Percentiles rank a stretch among this genome's conserved stretches.
Conservation (phyloP, 1,140 invertebrate genomes). For the Globodera rostochiensis region DNA sequence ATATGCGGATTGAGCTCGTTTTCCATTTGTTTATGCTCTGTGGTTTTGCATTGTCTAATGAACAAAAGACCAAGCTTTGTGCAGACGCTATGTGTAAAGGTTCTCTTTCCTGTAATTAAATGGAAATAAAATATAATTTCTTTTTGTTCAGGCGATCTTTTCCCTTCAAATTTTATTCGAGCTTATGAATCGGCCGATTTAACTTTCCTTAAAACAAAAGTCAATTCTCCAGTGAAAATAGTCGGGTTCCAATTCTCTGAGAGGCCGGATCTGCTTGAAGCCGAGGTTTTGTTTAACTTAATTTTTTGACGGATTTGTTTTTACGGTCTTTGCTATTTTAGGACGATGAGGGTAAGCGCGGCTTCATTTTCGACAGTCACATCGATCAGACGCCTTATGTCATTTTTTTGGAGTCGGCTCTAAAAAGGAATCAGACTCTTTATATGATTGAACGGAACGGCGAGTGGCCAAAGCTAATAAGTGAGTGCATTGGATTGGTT, state of each 20-base stretch:
- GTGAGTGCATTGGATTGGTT: neutral
- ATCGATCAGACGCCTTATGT: conserved; percentile 18
- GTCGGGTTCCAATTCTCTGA: conserved; percentile 11
- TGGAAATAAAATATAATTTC: neutral
- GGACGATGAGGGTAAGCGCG: conserved; percentile 1
- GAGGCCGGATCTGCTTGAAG: conserved; percentile 24
- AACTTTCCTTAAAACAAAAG: neutral
- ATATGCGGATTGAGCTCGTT: neutral
- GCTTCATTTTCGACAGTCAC: conserved; percentile 8
- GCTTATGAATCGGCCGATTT: neutral
- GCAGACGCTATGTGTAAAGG: conserved; percentile 10
- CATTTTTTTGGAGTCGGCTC: conserved; percentile 11
- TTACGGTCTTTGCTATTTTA: neutral
- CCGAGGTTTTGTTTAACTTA: neutral
- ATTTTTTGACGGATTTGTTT: neutral
- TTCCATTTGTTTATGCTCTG: neutral
- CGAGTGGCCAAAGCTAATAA: conserved; percentile 8
- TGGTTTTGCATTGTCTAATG: neutral
- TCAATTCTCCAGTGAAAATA: neutral
- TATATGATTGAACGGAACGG: neutral
- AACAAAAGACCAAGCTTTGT: conserved; percentile 21
- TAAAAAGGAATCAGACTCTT: conserved; percentile 13
- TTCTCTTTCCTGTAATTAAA: neutral
- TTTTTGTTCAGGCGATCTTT: conserved; percentile 9
- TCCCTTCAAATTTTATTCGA: conserved; percentile 13